Evolutionary conservation across 2,888 invertebrate species (phyloP), one percentile per base, ranked within the genome.

Genomic region (Drosophila picticornis): DNA sequence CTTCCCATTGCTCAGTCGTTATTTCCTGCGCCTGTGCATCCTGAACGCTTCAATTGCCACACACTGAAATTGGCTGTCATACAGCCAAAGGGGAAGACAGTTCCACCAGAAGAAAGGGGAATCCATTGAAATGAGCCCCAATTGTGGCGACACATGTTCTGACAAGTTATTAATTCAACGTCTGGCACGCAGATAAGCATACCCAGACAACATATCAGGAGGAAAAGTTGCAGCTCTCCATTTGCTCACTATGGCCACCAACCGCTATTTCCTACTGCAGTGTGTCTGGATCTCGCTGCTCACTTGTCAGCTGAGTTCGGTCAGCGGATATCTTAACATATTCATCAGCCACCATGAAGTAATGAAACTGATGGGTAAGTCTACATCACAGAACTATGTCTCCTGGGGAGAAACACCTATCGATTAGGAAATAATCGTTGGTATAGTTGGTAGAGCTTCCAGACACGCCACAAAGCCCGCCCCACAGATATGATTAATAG

Each of bases 291-390:
- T 86, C 63, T 80, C 86, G 56, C 77, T 91, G 72, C 80, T 90
- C 72, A 80, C 86, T 57, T 92, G 91, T 91, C 90, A 90, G 77
- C 85, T 92, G 60, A 69, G 88, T 67, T 92, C 94, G 94, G 95
- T 95, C 94, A 94, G 95, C 93, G 95, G 95, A 93, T 96, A 96
- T 94, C 95, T 96, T 91, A 96, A 96, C 94, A 95, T 97, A 91
- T 96, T 96, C 94, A 96, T 96, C 94, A 96, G 96, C 93, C 96
- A 96, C 93, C 95, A 95, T 80, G 96, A 96, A 94, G 96, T 96
- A 92, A 96, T 96, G 95, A 96, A 96, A 94, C 94, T 96, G 89
- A 94, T 96, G 93, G 96, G 96, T 96, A 94, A 96, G 96, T 94
- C 55, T 58, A 27, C n/a, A 53, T 40, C 16, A 19, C 27, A 10